phyloP scores from a whole-genome alignment of 2,113 vertebrate species.

The Hippoglossus stenolepis region DNA sequence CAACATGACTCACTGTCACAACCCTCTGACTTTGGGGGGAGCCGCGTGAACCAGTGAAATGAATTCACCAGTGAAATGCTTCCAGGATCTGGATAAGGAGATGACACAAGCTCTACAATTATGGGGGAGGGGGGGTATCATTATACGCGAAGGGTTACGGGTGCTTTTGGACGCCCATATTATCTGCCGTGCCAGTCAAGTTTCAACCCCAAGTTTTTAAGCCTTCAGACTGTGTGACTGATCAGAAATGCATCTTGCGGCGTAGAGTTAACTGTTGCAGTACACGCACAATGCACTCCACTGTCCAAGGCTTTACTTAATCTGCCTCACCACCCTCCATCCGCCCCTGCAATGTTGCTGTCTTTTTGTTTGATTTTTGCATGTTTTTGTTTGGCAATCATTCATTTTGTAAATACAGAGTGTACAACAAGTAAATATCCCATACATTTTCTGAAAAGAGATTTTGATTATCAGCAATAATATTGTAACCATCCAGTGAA shows the following conservation, averaged over 20 bases:
- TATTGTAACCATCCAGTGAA: neutral
- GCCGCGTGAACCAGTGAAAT: neutral
- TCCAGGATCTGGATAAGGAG: constrained; percentile 19
- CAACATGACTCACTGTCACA: constrained; percentile 34
- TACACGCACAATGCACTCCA: constrained; percentile 20
- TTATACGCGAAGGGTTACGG: neutral
- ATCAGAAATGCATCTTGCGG: constrained; percentile 15
- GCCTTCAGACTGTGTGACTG: constrained; percentile 18
- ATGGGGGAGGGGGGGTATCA: too few relatives aligned
- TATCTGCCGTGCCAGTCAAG: constrained; percentile 23
- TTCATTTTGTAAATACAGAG: too few relatives aligned
- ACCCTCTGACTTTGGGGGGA: constrained; percentile 4
- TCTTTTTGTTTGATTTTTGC: constrained; percentile 27
- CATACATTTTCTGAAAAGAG: too few relatives aligned
- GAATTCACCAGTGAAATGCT: constrained; percentile 8
- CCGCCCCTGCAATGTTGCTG: constrained; percentile 18
- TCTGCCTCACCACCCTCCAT: constrained; percentile 35
- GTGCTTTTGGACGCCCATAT: neutral
- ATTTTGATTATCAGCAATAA: neutral
- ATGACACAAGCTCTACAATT: constrained; percentile 15
- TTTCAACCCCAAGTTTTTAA: neutral
- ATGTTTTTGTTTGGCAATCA: constrained; percentile 18
- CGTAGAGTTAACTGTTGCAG: constrained; percentile 13
- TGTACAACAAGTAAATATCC: neutral
- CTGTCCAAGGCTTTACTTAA: constrained; percentile 4